Percentiles rank a stretch among this genome's conserved stretches.
These are phyloP conservation scores for Sebastes minor DNA, from an alignment of 2,797 vertebrate species.

Conservation along the genomic window DNA sequence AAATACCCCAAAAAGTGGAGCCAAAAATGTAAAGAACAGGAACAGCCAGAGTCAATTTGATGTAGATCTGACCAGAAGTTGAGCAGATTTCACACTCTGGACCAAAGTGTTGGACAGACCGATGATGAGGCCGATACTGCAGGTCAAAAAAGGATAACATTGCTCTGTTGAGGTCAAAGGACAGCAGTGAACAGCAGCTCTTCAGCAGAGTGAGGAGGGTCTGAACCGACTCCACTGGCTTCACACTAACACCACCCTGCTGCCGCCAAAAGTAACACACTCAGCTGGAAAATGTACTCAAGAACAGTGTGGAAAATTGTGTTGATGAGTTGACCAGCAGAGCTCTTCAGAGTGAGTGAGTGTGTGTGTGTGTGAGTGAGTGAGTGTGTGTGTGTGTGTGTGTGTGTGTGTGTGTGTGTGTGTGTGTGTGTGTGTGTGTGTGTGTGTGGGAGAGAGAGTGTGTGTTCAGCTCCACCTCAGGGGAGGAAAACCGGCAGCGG, in stretches of 20 bases:
- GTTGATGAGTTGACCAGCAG: conserved; percentile 28
- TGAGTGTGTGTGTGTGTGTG: neutral
- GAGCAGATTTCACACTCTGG: neutral
- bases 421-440: neutral
- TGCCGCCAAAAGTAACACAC: conserved; percentile 28
- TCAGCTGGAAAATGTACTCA: conserved; percentile 33
- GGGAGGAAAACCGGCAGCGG: conserved; percentile 10
- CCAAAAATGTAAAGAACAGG: neutral
- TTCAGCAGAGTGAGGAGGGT: neutral
- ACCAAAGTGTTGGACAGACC: neutral
- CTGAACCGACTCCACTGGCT: neutral
- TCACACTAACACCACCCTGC: neutral
- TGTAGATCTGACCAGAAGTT: neutral
- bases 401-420: neutral
- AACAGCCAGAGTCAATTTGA: neutral
- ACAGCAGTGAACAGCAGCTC: neutral
- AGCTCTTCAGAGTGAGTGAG: neutral
- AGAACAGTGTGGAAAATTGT: conserved; percentile 14
- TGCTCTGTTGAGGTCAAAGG: neutral
- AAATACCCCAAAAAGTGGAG: neutral
- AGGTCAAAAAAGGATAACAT: neutral
- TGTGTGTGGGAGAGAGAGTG: neutral
- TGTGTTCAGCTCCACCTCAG: conserved; percentile 25
- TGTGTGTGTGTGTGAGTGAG: neutral
- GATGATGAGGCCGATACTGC: neutral